Percentiles rank a stretch among this genome's conserved stretches.
These are phyloP conservation scores for Phoeniculus purpureus DNA, from an alignment of 2,797 vertebrate genomes.

Conservation along the genomic window DNA sequence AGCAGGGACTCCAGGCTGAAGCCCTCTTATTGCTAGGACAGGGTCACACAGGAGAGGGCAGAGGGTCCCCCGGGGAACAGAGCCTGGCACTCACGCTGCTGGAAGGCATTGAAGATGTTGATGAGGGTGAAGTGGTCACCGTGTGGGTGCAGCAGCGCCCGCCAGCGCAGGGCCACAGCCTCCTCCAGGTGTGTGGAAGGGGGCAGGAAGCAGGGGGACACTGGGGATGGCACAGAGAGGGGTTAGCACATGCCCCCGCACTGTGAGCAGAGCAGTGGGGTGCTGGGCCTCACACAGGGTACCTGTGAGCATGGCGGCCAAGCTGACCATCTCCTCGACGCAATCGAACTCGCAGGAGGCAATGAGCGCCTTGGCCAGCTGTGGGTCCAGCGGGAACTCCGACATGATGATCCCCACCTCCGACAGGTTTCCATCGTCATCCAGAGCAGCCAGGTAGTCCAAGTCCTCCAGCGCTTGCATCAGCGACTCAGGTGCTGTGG, in stretches of 20 bases:
- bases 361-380: conserved; percentile 91
- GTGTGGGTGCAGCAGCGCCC: conserved; percentile 82
- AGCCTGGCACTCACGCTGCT: conserved; percentile 79
- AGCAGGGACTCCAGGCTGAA: fast-evolving
- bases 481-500: conserved; percentile 88
- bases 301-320: conserved; percentile 94
- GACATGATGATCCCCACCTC: conserved; percentile 97
- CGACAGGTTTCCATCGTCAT: conserved; percentile 91
- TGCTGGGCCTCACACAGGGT: fast-evolving
- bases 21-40: fast-evolving
- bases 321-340: conserved; percentile 92
- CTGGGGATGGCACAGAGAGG: conserved; percentile 62
- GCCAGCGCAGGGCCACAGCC: conserved; percentile 76
- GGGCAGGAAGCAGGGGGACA: conserved; percentile 85
- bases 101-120: conserved; percentile 89
- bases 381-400: conserved; percentile 89
- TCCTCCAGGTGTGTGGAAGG: conserved; percentile 80
- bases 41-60: neutral
- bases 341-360: conserved; percentile 95
- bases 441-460: conserved; percentile 93
- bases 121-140: conserved; percentile 96
- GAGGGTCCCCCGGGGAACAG: no score
- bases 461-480: conserved; percentile 98
- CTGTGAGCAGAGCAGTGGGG: neutral
- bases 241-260: fast-evolving